Conservation (phyloP, 2,797 vertebrate species). For the Poecilia velifera region DNA sequence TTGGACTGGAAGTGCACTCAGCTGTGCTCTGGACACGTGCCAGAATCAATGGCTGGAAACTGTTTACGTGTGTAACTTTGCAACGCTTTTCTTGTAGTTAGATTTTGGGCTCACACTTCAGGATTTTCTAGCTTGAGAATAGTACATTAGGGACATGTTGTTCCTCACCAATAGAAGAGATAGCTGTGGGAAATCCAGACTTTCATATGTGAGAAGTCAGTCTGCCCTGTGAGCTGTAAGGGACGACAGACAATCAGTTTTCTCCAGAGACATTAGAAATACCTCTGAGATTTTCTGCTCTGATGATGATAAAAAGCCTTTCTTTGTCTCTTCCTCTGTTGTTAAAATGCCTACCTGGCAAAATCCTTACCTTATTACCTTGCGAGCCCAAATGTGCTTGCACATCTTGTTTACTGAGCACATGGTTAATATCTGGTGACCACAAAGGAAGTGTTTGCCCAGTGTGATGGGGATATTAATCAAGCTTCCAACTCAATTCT, state of each 20-base stretch:
- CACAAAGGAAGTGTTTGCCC: conserved; percentile 46
- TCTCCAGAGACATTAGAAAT: conserved; percentile 45
- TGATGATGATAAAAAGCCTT: conserved; percentile 49
- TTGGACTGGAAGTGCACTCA: conserved; percentile 64
- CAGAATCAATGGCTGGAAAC: conserved; percentile 68
- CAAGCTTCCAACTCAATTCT: conserved; percentile 66
- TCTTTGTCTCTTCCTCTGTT: conserved; percentile 10
- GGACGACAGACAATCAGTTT: conserved; percentile 30
- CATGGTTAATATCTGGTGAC: conserved; percentile 43
- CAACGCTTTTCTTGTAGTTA: conserved; percentile 16
- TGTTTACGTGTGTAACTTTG: conserved; percentile 34
- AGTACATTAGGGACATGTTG: background rate
- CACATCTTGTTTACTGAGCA: conserved; percentile 30
- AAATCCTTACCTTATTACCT: conserved; percentile 20
- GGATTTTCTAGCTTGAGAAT: conserved; percentile 15
- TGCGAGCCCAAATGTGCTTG: conserved; percentile 33
- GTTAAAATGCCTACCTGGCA: conserved; percentile 49
- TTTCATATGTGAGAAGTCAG: conserved; percentile 26
- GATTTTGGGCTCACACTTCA: conserved; percentile 9
- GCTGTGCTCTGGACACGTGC: conserved; percentile 47
- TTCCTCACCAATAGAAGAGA: conserved; percentile 20
- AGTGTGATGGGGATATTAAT: conserved; percentile 57
- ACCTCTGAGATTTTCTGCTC: conserved; percentile 36
- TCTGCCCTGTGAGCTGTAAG: conserved; percentile 36
- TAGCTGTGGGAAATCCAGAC: conserved; percentile 45